Evolutionary conservation across 2,113 vertebrate species (phyloP).

Genomic region (Rana temporaria): DNA sequence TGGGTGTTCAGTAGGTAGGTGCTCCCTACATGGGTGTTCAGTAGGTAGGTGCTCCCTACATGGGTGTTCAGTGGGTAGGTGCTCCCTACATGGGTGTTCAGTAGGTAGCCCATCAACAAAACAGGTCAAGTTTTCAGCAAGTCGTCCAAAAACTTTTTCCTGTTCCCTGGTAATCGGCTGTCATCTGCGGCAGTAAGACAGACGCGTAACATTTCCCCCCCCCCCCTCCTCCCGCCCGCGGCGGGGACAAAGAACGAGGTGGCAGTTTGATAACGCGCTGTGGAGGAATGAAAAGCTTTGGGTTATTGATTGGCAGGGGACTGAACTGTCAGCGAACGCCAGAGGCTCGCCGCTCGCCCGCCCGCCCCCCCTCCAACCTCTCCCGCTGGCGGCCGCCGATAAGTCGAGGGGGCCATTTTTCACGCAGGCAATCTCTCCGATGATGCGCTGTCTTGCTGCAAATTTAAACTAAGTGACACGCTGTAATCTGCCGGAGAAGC

Average conservation of each 20-base stretch:
- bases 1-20: no score
- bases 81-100: no score
- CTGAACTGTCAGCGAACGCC: constrained; percentile 27
- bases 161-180: not conserved
- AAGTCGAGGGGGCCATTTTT: constrained; percentile 20
- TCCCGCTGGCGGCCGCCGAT: constrained; percentile 23
- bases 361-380: not conserved
- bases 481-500: constrained; percentile 26
- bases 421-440: not conserved
- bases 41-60: no score
- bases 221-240: not conserved
- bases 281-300: not conserved
- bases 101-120: no score
- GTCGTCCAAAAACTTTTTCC: no score
- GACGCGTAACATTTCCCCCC: no score
- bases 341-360: not conserved
- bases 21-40: no score
- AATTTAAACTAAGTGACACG: constrained; percentile 36
- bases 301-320: constrained; percentile 30
- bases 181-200: not conserved
- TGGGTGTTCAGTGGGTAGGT: no score
- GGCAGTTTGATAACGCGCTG: constrained; percentile 15
- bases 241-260: constrained; percentile 13
- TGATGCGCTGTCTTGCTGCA: constrained; percentile 23
- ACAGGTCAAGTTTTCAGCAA: no score